Evolutionary conservation across 1,140 invertebrate genomes (phyloP).

Genomic region (Hyphantria cunea): DNA sequence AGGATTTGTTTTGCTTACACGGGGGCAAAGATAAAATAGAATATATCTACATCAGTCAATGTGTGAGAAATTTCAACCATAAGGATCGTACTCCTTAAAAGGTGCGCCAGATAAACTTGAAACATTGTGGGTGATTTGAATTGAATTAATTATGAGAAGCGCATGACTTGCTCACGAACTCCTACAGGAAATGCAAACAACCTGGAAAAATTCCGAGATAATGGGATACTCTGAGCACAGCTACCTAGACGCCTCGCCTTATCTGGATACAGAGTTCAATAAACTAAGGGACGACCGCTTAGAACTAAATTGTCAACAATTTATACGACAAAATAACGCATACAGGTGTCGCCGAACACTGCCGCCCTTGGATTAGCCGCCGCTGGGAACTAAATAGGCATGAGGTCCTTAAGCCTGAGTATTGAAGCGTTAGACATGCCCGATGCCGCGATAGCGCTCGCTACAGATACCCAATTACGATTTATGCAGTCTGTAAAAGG

Average conservation of each 20-base stretch:
- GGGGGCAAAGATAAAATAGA: constrained; percentile 21
- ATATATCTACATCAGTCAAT: constrained; percentile 9
- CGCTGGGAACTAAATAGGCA: constrained; percentile 67
- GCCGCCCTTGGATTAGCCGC: constrained; percentile 68
- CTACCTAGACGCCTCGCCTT: constrained; percentile 53
- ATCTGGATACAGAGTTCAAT: constrained; percentile 72
- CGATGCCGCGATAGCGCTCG: constrained; percentile 50
- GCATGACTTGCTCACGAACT: constrained; percentile 53
- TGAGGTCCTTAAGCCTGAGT: constrained; percentile 46
- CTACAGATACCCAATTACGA: constrained; percentile 66
- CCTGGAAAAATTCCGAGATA: constrained; percentile 53
- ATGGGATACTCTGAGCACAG: constrained; percentile 53
- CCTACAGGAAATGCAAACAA: constrained; percentile 62
- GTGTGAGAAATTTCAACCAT: constrained; percentile 37
- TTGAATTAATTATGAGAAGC: constrained; percentile 77
- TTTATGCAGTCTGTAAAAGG: constrained; percentile 71
- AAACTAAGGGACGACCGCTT: constrained; percentile 60
- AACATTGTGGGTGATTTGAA: constrained; percentile 77
- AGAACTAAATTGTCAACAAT: constrained; percentile 66
- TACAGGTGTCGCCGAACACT: constrained; percentile 71
- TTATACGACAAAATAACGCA: constrained; percentile 77
- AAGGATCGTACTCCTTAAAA: constrained; percentile 56
- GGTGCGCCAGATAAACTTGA: constrained; percentile 65
- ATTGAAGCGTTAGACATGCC: constrained; percentile 56
- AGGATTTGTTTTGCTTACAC: constrained; percentile 17